Base-by-base conservation (phyloP, 2,113 vertebrate genomes). In the Gymnorhina tibicen region DNA sequence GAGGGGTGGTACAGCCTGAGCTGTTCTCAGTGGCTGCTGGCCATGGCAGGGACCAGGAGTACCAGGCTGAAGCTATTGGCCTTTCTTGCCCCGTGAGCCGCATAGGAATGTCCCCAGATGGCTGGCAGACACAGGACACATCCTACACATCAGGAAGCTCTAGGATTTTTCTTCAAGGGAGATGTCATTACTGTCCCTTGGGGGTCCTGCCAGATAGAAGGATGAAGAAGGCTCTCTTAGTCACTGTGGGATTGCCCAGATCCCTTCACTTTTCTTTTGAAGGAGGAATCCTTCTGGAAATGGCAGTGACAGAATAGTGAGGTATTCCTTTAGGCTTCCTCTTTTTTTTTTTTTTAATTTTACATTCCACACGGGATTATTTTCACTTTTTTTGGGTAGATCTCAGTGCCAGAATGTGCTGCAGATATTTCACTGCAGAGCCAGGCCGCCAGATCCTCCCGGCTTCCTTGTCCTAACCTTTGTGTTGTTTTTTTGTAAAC, bases 401-500 rank as follows among this genome's bases (percentile, higher is more conserved):
- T 89, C 63, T 79, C 28, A 9, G 60, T 49, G 89, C 77, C 58
- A 75, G 77, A 94, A 63, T 1, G 5, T 76, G 56, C 72, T 94
- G 77, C 87, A 89, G 83, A 76, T 89, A 68, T 56, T 91, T 83
- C 41, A 18, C 49, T 78, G 84, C 59, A 79, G 68, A 87, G 69
- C 20, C 44, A 66, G 74, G 50, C 86, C 9, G 11, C 41, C 64
- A 89, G 91, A 86, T 91, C 89, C 55, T 93, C 60, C n/a, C 0
- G 1, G 80, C 84, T 97, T 96, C 94, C 96, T 93, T 42, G 52
- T 91, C 74, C 92, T 93, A 96, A 97, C 82, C 87, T 96, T 95
- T 96, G 79, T 18, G 74, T 87, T 95, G 86, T 89, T 93, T 96
- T 97, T 96, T 72, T 92, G 89, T 96, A 95, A 97, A 96, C 93